Conservation (phyloP, 2,113 vertebrate genomes). For the Gorsachius goisagi region DNA sequence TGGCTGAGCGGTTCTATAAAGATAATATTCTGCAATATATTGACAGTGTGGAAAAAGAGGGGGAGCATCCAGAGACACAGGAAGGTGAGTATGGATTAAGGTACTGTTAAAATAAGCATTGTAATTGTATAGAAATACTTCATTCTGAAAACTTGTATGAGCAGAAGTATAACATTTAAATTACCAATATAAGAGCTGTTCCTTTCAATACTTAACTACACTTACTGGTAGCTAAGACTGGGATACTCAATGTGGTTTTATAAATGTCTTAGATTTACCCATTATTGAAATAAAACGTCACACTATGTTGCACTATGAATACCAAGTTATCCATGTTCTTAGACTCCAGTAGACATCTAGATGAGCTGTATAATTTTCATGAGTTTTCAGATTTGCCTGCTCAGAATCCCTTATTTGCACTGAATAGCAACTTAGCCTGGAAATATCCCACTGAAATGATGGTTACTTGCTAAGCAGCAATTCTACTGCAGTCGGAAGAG, state of each 20-base stretch:
- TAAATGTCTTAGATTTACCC: neutral
- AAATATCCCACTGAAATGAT: neutral
- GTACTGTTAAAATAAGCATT: neutral
- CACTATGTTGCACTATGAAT: neutral
- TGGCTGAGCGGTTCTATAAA: constrained; percentile 79
- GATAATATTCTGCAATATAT: constrained; percentile 74
- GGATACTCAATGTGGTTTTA: neutral
- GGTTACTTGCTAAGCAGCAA: neutral
- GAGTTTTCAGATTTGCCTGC: neutral
- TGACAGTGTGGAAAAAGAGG: constrained; percentile 47
- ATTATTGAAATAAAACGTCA: neutral
- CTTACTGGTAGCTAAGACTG: neutral
- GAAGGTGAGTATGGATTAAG: constrained; percentile 70
- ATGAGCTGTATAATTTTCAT: neutral
- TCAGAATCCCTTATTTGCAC: neutral
- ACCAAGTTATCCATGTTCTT: neutral
- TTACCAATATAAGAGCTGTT: neutral
- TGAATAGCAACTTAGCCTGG: neutral
- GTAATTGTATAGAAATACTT: neutral
- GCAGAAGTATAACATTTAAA: neutral
- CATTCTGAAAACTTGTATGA: neutral
- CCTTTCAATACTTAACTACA: neutral
- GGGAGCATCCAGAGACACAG: constrained; percentile 40
- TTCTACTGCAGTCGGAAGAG: neutral
- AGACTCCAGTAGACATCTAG: neutral